These are phyloP conservation scores for Heteractis magnifica DNA, from an alignment of 92 coral and sea anemone genomes.

Conservation along the genomic window DNA sequence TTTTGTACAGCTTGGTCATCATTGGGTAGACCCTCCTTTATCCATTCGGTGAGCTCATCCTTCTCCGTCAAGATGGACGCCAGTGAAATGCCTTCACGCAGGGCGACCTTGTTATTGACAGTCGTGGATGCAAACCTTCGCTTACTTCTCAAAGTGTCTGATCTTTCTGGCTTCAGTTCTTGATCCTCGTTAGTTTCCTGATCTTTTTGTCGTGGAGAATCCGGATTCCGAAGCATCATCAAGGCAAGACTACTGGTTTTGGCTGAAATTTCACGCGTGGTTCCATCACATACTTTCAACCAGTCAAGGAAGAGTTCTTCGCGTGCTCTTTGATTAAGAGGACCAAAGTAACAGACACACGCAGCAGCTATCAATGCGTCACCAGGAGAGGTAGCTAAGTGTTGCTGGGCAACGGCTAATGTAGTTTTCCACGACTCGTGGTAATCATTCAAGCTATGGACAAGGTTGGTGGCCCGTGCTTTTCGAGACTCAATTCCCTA, in stretches of 20 bases:
- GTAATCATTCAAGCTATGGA: constrained; percentile 65
- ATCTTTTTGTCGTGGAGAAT: not conserved
- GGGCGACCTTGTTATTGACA: constrained; percentile 50
- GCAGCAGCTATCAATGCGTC: constrained; percentile 94
- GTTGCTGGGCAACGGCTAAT: constrained; percentile 61
- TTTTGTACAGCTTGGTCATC: constrained; percentile 76
- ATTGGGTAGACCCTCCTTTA: constrained; percentile 67
- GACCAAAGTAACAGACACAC: constrained; percentile 89
- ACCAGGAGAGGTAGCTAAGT: constrained; percentile 80
- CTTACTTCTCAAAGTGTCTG: not conserved
- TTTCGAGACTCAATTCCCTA: constrained; percentile 71
- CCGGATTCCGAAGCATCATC: constrained; percentile 48
- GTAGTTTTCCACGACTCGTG: constrained; percentile 67
- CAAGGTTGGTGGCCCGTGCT: constrained; percentile 60
- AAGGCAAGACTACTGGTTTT: constrained; percentile 50
- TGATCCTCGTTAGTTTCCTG: not conserved
- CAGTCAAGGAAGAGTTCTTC: constrained; percentile 85
- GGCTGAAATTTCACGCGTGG: constrained; percentile 33
- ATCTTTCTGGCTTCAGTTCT: not conserved
- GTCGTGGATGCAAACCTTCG: constrained; percentile 20
- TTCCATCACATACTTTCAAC: constrained; percentile 84
- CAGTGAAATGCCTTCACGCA: constrained; percentile 68
- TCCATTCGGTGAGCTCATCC: constrained; percentile 85
- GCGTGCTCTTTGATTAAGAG: constrained; percentile 69
- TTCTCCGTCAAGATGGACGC: constrained; percentile 57